phyloP scores from a whole-genome alignment of 2,888 invertebrate species.

The Xestia c-nigrum region DNA sequence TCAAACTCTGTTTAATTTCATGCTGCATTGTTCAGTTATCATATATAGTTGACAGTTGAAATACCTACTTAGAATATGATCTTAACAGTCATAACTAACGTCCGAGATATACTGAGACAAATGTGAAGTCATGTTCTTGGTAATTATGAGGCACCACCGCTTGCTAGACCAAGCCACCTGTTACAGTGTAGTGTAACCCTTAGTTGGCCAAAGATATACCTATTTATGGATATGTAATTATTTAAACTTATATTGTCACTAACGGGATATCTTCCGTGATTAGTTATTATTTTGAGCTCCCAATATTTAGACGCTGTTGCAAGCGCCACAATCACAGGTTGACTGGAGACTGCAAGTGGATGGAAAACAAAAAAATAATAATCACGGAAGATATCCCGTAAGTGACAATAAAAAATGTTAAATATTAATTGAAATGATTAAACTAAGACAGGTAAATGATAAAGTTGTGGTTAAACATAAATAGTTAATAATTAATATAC shows the following conservation, averaged over 20 bases:
- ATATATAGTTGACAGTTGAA: background rate
- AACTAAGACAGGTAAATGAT: background rate
- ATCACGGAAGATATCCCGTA: too few species aligned
- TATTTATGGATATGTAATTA: background rate
- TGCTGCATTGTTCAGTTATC: too few species aligned
- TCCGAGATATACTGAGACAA: background rate
- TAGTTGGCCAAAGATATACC: background rate
- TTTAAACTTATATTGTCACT: too few species aligned
- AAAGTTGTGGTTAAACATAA: background rate
- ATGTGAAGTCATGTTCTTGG: background rate
- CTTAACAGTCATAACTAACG: background rate
- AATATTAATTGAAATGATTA: background rate
- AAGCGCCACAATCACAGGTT: too few species aligned
- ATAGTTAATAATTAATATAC: background rate
- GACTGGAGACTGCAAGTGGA: too few species aligned
- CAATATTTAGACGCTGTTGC: too few species aligned
- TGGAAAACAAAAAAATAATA: too few species aligned
- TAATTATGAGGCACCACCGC: background rate
- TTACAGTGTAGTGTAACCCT: background rate
- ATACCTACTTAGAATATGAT: background rate
- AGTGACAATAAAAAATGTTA: too few species aligned
- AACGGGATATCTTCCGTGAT: too few species aligned
- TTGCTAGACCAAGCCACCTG: background rate
- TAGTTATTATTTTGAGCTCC: too few species aligned
- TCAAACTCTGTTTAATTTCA: background rate